These are phyloP conservation scores for Gulo gulo DNA, from an alignment of 2,113 vertebrate species.

Conservation along the genomic window DNA sequence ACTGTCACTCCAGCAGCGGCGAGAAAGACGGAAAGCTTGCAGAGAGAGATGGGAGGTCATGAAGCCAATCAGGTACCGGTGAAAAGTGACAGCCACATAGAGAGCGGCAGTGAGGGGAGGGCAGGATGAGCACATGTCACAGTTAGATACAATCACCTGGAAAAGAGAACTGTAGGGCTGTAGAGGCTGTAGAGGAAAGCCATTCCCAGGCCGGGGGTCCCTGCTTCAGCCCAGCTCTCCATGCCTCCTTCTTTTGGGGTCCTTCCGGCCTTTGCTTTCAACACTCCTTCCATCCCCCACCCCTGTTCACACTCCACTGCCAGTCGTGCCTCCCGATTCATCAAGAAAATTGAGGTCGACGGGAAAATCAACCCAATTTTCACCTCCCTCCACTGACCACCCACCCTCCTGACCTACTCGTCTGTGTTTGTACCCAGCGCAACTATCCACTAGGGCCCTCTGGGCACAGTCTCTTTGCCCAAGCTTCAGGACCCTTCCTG, in stretches of 20 bases:
- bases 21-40: background rate
- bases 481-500: background rate
- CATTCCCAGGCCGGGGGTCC: background rate
- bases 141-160: background rate
- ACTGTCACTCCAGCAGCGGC: background rate
- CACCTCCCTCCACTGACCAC: background rate
- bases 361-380: background rate
- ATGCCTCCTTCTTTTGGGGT: background rate
- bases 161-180: background rate
- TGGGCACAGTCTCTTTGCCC: background rate
- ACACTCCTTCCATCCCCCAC: background rate
- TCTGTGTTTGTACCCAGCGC: fast-evolving
- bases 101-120: background rate
- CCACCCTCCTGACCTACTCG: background rate
- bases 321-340: background rate
- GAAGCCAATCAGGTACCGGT: background rate
- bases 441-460: background rate
- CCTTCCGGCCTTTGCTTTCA: background rate
- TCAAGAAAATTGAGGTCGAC: background rate
- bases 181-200: background rate
- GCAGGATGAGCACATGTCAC: background rate
- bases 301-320: background rate
- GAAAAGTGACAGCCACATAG: background rate
- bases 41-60: too few relatives aligned
- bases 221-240: background rate